phyloP scores from a whole-genome alignment of 2,888 invertebrate species.

The Hydroisotoma schaefferi region DNA sequence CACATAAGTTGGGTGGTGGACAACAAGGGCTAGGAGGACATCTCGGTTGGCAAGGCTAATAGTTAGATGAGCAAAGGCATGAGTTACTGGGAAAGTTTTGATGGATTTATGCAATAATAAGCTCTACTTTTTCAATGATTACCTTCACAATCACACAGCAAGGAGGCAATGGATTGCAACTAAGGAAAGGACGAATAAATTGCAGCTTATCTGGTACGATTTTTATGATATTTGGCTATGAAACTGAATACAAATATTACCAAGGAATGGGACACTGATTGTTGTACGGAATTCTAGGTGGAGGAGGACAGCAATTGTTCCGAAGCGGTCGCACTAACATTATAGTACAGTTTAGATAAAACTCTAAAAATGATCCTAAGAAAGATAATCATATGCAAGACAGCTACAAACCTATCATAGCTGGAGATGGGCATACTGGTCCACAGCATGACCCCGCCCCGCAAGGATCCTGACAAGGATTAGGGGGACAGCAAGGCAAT shows the following conservation, averaged over 20 bases:
- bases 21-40: slow-evolving; percentile 34
- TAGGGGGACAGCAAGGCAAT: slow-evolving; percentile 28
- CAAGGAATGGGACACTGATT: slow-evolving; percentile 33
- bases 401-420: slow-evolving; percentile 27
- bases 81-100: no score
- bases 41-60: slow-evolving; percentile 27
- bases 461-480: slow-evolving; percentile 32
- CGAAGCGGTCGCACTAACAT: slow-evolving; percentile 18
- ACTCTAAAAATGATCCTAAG: neutral
- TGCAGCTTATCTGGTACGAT: neutral
- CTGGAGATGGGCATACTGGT: slow-evolving; percentile 39
- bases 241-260: slow-evolving; percentile 16
- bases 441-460: slow-evolving; percentile 25
- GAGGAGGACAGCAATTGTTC: slow-evolving; percentile 41
- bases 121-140: neutral
- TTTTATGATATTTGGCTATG: no score
- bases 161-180: slow-evolving; percentile 41
- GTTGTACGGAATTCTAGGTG: slow-evolving; percentile 25
- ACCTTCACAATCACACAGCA: slow-evolving; percentile 38
- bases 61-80: neutral
- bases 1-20: slow-evolving; percentile 36
- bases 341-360: no score
- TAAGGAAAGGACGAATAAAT: slow-evolving; percentile 6
- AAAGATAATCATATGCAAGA: neutral
- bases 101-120: neutral